Conservation (phyloP, 2,888 invertebrate species). For the Metalampra italica region DNA sequence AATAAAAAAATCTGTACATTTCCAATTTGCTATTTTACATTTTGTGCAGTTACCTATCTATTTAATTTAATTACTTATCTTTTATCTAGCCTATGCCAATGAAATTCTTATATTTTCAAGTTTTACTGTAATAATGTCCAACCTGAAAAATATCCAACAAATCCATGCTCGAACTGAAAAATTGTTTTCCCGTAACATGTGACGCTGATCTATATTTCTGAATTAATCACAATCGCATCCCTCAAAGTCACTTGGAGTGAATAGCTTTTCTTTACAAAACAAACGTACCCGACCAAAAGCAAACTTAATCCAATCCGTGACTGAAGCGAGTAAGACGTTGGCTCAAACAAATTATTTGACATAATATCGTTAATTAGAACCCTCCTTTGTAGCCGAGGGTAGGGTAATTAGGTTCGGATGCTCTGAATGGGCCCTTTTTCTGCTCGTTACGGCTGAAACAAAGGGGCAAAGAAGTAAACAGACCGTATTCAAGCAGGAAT, state of each 20-base stretch:
- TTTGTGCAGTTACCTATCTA: no score
- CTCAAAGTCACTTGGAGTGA: slow-evolving; percentile 26
- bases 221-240: slow-evolving; percentile 15
- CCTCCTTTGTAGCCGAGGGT: slow-evolving; percentile 69
- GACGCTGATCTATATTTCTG: background rate
- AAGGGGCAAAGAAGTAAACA: slow-evolving; percentile 74
- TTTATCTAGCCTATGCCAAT: no score
- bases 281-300: slow-evolving; percentile 52
- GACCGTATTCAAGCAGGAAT: slow-evolving; percentile 65
- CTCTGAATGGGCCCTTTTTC: slow-evolving; percentile 76
- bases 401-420: slow-evolving; percentile 76
- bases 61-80: no score
- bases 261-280: slow-evolving; percentile 48
- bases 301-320: slow-evolving; percentile 71
- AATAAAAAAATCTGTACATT: no score
- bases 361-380: slow-evolving; percentile 78
- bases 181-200: background rate
- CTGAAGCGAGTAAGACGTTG: slow-evolving; percentile 65
- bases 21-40: no score
- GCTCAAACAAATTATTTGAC: slow-evolving; percentile 77
- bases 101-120: no score
- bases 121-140: no score
- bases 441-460: slow-evolving; percentile 75
- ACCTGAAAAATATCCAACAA: no score
- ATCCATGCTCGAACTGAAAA: no score